phyloP scores from a whole-genome alignment of 2,113 vertebrate genomes.

The Pao palembangensis region DNA sequence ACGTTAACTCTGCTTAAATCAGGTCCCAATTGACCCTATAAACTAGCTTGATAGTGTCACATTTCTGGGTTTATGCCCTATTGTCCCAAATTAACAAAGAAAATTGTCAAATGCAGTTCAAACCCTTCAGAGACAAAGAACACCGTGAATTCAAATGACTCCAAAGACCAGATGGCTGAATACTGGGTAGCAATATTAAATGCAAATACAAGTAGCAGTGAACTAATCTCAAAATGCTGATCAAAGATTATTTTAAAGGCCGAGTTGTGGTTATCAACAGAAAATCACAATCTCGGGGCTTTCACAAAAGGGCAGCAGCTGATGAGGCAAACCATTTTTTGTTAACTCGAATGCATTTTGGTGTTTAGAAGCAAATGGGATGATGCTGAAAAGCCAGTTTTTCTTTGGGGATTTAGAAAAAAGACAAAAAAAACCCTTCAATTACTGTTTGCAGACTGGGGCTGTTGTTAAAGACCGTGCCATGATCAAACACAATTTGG shows the following conservation, averaged over 20 bases:
- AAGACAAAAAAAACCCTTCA: slow-evolving; percentile 29
- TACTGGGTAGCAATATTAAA: slow-evolving; percentile 13
- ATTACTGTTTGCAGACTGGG: slow-evolving; percentile 62
- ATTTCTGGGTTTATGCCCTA: no score
- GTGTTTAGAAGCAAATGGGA: slow-evolving; percentile 42
- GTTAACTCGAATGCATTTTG: slow-evolving; percentile 38
- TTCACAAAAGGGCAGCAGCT: slow-evolving; percentile 26
- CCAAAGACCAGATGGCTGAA: neutral
- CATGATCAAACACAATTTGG: slow-evolving; percentile 74
- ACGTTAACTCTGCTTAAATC: no score
- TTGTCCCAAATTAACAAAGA: no score
- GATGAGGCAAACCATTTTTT: slow-evolving; percentile 46
- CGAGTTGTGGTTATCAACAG: slow-evolving; percentile 18
- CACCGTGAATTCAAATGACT: neutral
- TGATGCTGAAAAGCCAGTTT: slow-evolving; percentile 33
- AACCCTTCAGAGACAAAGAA: no score
- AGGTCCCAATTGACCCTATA: no score
- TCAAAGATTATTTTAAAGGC: neutral
- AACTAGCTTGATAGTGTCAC: no score
- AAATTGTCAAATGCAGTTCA: no score
- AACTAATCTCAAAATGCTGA: slow-evolving; percentile 2
- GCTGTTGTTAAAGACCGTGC: slow-evolving; percentile 49
- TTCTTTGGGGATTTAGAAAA: slow-evolving; percentile 29
- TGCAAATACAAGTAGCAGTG: slow-evolving; percentile 2
- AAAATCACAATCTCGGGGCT: slow-evolving; percentile 25